Evolutionary conservation across 2,113 vertebrate genomes (phyloP).

Genomic region (Oncorhynchus mykiss): DNA sequence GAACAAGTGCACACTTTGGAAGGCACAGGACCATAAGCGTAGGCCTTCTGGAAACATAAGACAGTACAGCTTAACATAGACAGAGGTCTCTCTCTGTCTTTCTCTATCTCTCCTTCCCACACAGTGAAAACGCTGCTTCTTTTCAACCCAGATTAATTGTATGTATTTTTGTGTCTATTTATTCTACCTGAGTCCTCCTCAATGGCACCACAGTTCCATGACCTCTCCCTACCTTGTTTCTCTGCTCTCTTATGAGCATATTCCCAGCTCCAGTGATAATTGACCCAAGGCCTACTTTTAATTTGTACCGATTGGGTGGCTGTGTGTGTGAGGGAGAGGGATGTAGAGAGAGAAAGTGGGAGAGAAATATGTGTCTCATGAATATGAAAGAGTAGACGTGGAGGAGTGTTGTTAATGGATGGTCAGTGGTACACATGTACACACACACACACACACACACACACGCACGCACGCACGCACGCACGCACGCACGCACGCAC

Average conservation of each 20-base stretch:
- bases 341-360: not conserved
- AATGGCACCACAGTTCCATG: not conserved
- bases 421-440: conserved; percentile 25
- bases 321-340: conserved; percentile 5
- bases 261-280: not conserved
- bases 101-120: too few relatives aligned
- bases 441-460: not conserved
- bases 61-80: too few relatives aligned
- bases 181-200: not conserved
- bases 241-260: not conserved
- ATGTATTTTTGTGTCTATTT: not conserved
- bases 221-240: not conserved
- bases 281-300: not conserved
- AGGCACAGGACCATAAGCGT: too few relatives aligned
- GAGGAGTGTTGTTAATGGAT: conserved; percentile 38
- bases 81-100: too few relatives aligned
- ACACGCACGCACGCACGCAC: too few relatives aligned
- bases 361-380: conserved; percentile 32
- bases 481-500: too few relatives aligned
- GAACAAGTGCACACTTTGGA: too few relatives aligned
- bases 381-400: conserved; percentile 49
- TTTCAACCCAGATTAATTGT: too few relatives aligned
- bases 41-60: too few relatives aligned
- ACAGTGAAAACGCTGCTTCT: too few relatives aligned
- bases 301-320: not conserved